Conservation (phyloP, 1,140 invertebrate genomes). For the Bacillus rossius region DNA sequence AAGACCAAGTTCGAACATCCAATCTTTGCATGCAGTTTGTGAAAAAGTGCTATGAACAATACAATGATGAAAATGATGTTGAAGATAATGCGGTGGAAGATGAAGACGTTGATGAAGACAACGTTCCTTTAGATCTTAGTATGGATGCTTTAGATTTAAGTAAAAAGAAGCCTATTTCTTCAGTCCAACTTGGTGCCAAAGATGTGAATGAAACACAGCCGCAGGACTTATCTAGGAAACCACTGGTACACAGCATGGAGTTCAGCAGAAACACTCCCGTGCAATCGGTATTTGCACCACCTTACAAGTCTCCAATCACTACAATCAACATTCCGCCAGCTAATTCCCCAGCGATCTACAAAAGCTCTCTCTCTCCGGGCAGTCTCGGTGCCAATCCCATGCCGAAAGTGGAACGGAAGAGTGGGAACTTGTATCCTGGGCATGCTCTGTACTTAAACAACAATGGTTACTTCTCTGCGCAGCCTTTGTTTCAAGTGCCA, state of each 20-base stretch:
- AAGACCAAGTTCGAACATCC: too few species aligned
- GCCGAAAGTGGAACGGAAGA: not conserved
- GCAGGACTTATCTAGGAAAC: constrained; percentile 41
- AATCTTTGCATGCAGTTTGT: too few species aligned
- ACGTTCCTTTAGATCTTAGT: constrained; percentile 62
- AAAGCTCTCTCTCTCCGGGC: not conserved
- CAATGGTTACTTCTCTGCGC: constrained; percentile 24
- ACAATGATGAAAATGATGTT: not conserved
- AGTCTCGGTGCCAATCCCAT: not conserved
- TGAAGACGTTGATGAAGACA: constrained; percentile 10
- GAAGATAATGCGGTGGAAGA: constrained; percentile 2
- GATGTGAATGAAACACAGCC: constrained; percentile 34
- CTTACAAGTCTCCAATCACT: constrained; percentile 44
- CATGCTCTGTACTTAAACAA: constrained; percentile 40
- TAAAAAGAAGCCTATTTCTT: constrained; percentile 53
- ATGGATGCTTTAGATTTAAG: constrained; percentile 85
- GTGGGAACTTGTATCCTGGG: not conserved
- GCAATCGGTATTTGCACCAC: constrained; percentile 42
- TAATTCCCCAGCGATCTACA: not conserved
- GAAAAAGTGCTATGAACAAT: too few species aligned
- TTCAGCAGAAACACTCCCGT: not conserved
- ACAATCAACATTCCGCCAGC: not conserved
- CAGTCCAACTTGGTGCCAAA: constrained; percentile 1
- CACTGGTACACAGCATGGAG: not conserved
- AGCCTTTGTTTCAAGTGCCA: constrained; percentile 41